A percentile compares a stretch with the other conserved stretches of the same genome.
phyloP scores from a whole-genome alignment of 2,888 invertebrate genomes.

The Lagria hirta region DNA sequence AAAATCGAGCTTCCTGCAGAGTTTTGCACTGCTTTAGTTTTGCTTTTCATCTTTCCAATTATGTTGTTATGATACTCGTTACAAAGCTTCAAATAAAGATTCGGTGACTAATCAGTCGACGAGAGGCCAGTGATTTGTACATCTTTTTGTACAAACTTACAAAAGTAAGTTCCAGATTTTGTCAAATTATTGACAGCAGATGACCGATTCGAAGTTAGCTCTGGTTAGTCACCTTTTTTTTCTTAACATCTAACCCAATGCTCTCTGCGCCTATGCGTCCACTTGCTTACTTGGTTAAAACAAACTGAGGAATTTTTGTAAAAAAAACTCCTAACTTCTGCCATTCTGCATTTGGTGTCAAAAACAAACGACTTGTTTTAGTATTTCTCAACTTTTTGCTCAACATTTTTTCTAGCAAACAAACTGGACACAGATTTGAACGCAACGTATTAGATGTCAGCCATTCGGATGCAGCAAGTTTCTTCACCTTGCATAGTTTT shows the following conservation, averaged over 20 bases:
- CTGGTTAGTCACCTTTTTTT: background rate
- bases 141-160: background rate
- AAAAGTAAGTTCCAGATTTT: background rate
- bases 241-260: background rate
- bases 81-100: background rate
- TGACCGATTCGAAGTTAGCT: constrained; percentile 4
- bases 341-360: constrained; percentile 3
- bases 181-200: constrained; percentile 2
- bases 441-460: background rate
- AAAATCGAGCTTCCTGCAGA: too few relatives aligned
- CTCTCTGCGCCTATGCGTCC: background rate
- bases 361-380: constrained; percentile 1
- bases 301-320: background rate
- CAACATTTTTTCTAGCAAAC: constrained; percentile 1
- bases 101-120: background rate
- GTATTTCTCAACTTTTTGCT: background rate
- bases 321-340: background rate
- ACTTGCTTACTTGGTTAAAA: too few relatives aligned
- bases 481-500: constrained; percentile 1
- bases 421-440: background rate
- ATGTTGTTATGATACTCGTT: constrained; percentile 1
- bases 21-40: too few relatives aligned
- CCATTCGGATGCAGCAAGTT: background rate
- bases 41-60: background rate
- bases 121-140: constrained; percentile 2